Conservation (phyloP, 2,888 invertebrate genomes). For the Onchidella celtica region DNA sequence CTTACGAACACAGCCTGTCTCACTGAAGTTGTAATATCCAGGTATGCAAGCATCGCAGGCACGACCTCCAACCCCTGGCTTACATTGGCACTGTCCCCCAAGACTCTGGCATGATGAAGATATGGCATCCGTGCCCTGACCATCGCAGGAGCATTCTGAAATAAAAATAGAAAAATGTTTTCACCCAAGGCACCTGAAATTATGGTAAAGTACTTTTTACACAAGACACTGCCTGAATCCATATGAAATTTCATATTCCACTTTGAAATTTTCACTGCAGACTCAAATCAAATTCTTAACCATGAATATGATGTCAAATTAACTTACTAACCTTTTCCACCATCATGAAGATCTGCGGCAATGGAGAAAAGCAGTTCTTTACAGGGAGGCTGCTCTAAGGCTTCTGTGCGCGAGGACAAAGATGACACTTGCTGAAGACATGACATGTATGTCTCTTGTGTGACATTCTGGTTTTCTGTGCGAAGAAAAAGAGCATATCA, state of each 20-base stretch:
- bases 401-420: not conserved
- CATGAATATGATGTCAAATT: too few species aligned
- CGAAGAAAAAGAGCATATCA: not conserved
- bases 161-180: not conserved
- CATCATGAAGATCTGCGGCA: constrained; percentile 26
- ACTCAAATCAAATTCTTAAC: too few species aligned
- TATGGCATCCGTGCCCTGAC: constrained; percentile 29
- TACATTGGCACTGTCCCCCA: constrained; percentile 71
- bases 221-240: too few species aligned
- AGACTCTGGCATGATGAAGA: constrained; percentile 22
- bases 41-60: constrained; percentile 91
- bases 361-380: constrained; percentile 30
- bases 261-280: too few species aligned
- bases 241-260: too few species aligned
- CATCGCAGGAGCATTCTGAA: constrained; percentile 63
- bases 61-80: constrained; percentile 90
- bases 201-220: not conserved
- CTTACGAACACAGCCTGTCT: constrained; percentile 50
- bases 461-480: constrained; percentile 21
- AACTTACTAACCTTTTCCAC: constrained; percentile 39
- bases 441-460: not conserved
- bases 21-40: constrained; percentile 86
- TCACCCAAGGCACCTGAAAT: not conserved
- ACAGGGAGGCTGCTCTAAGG: constrained; percentile 23
- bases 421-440: constrained; percentile 33